Evolutionary conservation across 2,113 vertebrate genomes (phyloP).

Genomic region (Cololabis saira): DNA sequence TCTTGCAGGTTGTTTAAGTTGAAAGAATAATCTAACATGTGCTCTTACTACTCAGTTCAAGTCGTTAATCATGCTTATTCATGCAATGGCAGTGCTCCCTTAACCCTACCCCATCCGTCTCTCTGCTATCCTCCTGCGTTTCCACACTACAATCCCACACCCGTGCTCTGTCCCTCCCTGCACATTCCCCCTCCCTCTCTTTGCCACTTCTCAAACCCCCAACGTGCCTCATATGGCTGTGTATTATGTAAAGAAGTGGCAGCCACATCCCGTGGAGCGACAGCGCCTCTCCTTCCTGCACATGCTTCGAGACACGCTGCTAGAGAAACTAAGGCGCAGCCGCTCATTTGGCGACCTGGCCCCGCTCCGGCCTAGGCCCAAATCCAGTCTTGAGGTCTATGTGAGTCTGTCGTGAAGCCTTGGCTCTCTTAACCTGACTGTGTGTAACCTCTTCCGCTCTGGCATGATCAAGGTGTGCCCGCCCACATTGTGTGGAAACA

Average conservation of each 20-base stretch:
- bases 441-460: constrained; percentile 38
- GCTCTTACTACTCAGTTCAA: no score
- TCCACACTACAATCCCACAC: constrained; percentile 33
- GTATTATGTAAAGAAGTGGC: constrained; percentile 88
- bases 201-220: constrained; percentile 30
- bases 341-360: constrained; percentile 96
- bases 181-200: constrained; percentile 38
- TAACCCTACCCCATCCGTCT: not conserved
- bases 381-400: constrained; percentile 91
- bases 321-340: constrained; percentile 94
- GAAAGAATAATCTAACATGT: no score
- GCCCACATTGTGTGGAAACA: constrained; percentile 32
- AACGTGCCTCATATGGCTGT: constrained; percentile 39
- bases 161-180: constrained; percentile 41
- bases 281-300: constrained; percentile 90
- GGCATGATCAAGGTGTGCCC: constrained; percentile 8
- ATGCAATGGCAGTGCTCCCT: no score
- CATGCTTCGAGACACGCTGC: constrained; percentile 90
- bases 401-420: constrained; percentile 86
- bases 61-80: no score
- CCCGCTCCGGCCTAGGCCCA: constrained; percentile 90
- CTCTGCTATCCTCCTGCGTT: constrained; percentile 12
- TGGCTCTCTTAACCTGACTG: constrained; percentile 32
- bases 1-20: not conserved
- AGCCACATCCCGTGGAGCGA: constrained; percentile 85